Base-by-base conservation (phyloP, 2,888 invertebrate genomes). In the Papilio elwesi region DNA sequence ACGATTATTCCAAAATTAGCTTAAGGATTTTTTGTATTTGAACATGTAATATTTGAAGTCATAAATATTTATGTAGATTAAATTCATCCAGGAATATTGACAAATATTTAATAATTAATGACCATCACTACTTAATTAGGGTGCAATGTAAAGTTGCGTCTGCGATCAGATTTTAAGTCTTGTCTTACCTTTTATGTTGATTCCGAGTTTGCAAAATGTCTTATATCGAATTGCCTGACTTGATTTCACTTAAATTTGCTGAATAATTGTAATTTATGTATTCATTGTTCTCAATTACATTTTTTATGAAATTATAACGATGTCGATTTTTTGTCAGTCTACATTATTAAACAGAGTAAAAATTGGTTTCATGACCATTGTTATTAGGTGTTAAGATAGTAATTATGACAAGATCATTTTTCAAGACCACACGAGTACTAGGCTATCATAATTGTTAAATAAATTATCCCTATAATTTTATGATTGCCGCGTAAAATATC, bases 101-200 rank as follows among this genome's bases (percentile, higher is more conserved):
- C 7, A 59, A 36, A 36, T 36, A 38, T 57, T 38, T 2, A 8
- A 38, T 13, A 55, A 6, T 11, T 55, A 6, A 13, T 55, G 6
- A 9, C 6, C 12, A 38, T 57, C 57, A 57, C 57, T 57, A 57
- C 7, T 57, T 57, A 36, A 57, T 57, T 57, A n/a, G 38, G 57
- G 57, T 8, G n/a, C 13, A 57, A 5, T 9, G 8, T 53, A 10
- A n/a, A 55, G 57, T 57, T 57, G 1, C 38, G 13, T 38, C 57
- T 38, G 13, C 36, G 57, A 36, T 13, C 13, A 57, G 38, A 13
- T 55, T 57, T 57, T 26, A 55, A 55, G n/a, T n/a, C 26, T n/a
- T 55, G 55, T 55, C 11, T 57, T 55, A 55, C 12, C 55, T 57
- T 57, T 57, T 16, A 57, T 6, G 36, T 8, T 38, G 57, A 13